A percentile compares a stretch with the other conserved stretches of the same genome.
These are phyloP conservation scores for Condylostylus longicornis DNA, from an alignment of 1,140 invertebrate species.

Conservation along the genomic window DNA sequence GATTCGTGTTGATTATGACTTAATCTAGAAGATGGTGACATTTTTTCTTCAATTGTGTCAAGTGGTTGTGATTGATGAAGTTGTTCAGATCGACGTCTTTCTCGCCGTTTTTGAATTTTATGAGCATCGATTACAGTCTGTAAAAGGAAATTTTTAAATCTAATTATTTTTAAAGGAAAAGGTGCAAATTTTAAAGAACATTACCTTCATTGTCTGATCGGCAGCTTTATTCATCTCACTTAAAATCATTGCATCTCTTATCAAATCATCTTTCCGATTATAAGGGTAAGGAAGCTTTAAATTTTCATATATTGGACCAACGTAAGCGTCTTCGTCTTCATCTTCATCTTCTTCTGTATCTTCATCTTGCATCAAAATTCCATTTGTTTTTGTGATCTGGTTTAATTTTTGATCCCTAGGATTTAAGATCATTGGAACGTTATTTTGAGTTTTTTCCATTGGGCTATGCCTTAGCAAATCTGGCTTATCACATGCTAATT, in stretches of 20 bases:
- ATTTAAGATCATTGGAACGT: too few species aligned
- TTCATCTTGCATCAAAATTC: neutral
- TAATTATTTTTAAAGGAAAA: neutral
- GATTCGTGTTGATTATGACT: slow-evolving; percentile 11
- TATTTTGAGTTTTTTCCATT: slow-evolving; percentile 4
- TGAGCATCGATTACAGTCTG: slow-evolving; percentile 28
- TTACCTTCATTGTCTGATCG: slow-evolving; percentile 29
- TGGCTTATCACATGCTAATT: slow-evolving; percentile 26
- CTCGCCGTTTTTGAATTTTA: slow-evolving; percentile 26
- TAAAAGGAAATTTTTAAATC: neutral
- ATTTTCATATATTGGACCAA: slow-evolving; percentile 10
- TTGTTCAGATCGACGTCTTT: slow-evolving; percentile 21
- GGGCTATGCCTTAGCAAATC: slow-evolving; percentile 26
- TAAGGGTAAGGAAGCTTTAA: slow-evolving; percentile 18
- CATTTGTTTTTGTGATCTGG: neutral
- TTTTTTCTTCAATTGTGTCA: slow-evolving; percentile 28
- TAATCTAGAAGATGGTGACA: slow-evolving; percentile 12
- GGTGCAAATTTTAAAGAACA: neutral
- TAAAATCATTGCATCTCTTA: slow-evolving; percentile 25
- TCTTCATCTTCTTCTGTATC: neutral
- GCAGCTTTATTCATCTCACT: slow-evolving; percentile 30
- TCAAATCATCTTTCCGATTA: slow-evolving; percentile 22
- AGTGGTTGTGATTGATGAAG: slow-evolving; percentile 22
- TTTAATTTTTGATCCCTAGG: too few species aligned
- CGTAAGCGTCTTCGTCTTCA: slow-evolving; percentile 1